Base-by-base conservation (phyloP, 1,140 invertebrate genomes). In the Pogonognathellus flavescens region DNA sequence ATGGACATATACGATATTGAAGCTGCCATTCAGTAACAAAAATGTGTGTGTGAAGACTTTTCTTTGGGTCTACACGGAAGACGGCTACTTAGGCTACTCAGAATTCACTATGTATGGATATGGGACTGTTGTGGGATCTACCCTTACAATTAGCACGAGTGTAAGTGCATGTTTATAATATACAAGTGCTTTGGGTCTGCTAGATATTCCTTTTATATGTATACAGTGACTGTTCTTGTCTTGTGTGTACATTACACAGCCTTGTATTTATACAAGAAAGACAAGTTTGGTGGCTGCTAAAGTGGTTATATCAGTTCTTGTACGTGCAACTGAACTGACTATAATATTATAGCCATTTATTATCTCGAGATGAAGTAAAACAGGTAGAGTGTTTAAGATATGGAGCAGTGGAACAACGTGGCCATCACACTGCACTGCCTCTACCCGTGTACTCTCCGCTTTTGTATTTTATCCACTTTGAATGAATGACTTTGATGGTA, bases 371-470 rank as follows among this genome's bases (percentile, higher is more conserved):
- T 76, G 70, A 49, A 11, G 70, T 49, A 76, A 76, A 76, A 76
- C 70, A 76, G 70, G 70, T 76, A 76, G 70, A 41, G 31, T 76
- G 70, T 16, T 31, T 25, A 72, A 72, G 66, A 72, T 76, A 76
- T 76, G 49, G 70, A 76, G 70, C 70, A 76, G 70, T 76, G 25
- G 70, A 41, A 31, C 25, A 76, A 49, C 31, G 18, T 62, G n/a
- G 53, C 53, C 53, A 57, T 1, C 53, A 14, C 31, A 41, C 31
- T 41, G 31, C 31, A 41, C 31, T 41, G 2, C 31, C 31, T 41
- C 31, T 41, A 41, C 31, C 31, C 31, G 31, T 41, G 31, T 41
- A 41, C n/a, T 41, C 31, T 41, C 2, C 6, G 31, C 31, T 41
- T 41, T 41, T 41, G 6, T 41, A 41, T 41, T 41, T 41, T 41